Base-by-base conservation (phyloP, 2,888 invertebrate genomes). In the Cantharis lateralis region DNA sequence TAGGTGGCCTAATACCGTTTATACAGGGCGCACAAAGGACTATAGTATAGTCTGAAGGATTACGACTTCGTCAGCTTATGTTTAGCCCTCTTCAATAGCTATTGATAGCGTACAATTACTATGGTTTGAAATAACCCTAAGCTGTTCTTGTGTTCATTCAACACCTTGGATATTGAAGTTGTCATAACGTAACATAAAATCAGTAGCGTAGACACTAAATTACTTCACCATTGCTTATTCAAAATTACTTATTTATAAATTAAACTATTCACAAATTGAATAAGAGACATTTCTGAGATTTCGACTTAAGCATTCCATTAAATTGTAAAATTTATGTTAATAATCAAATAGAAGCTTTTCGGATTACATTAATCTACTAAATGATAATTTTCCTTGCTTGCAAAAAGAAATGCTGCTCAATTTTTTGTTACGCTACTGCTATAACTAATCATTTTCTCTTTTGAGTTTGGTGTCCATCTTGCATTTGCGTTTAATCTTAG, bases 101-200 rank as follows among this genome's bases (percentile, higher is more conserved):
- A 86, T 87, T 87, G 87, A 87, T 82, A 85, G 81, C 81, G 83
- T 84, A 85, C 87, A 87, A 87, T 87, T 87, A 86, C 85, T 83
- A 83, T 82, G 82, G 85, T 84, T 85, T 82, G 87, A 87, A 87
- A 87, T 87, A 87, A 87, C 85, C 82, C 86, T 87, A 87, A 87
- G 86, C 87, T 82, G 84, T 76, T 83, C 82, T 83, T 84, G 82
- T 83, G 83, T 82, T 81, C 81, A 81, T 80, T 81, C 82, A 80
- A 82, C 83, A 82, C 82, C 82, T 81, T 79, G 76, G 72, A 80
- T 82, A 83, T 83, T 82, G 82, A 82, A 79, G 77, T 71, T 74
- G 78, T 78, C 73, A 74, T 80, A 76, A 76, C 62, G 72, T 71
- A 77, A 77, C 72, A 73, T 73, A 26, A 71, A 61, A 15, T 16